A percentile compares a stretch with the other conserved stretches of the same genome.
Conservation (phyloP, 2,888 invertebrate genomes). For the Caenorhabditis sinica region DNA sequence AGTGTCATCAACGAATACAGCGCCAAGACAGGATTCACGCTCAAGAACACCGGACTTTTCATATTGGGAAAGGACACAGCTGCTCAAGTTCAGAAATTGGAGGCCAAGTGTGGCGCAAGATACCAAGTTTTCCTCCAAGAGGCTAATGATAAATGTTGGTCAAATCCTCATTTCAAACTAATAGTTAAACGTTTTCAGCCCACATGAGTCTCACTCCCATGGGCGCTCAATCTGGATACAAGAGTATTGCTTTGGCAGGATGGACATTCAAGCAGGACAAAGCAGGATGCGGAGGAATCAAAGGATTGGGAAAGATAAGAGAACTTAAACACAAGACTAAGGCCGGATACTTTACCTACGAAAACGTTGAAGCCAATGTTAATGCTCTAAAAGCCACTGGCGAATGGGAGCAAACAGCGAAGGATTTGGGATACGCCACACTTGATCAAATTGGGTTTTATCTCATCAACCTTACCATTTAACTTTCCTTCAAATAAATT, state of each 20-base stretch:
- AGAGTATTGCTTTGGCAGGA: background rate
- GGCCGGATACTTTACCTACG: slow-evolving; percentile 1
- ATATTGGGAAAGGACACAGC: background rate
- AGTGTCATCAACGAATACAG: background rate
- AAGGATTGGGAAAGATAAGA: slow-evolving; percentile 19
- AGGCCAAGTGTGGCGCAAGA: background rate
- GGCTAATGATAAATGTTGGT: background rate
- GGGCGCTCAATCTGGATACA: background rate
- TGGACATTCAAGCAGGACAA: background rate
- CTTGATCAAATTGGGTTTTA: slow-evolving; percentile 27
- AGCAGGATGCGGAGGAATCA: slow-evolving; percentile 39
- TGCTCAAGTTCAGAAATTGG: background rate
- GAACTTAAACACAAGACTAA: slow-evolving; percentile 19
- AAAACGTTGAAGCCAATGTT: slow-evolving; percentile 6
- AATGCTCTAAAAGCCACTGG: background rate
- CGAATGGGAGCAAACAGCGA: background rate
- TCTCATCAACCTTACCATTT: slow-evolving; percentile 20
- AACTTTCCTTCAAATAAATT: slow-evolving; percentile 17
- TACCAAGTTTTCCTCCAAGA: background rate
- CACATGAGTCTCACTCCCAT: background rate
- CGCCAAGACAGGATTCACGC: background rate
- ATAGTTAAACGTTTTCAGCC: background rate
- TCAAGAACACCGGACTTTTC: slow-evolving; percentile 14
- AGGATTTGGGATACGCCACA: slow-evolving; percentile 18
- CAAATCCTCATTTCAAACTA: background rate